A percentile compares a stretch with the other conserved stretches of the same genome.
phyloP scores from a whole-genome alignment of 1,140 invertebrate species.

The Ips nitidus region DNA sequence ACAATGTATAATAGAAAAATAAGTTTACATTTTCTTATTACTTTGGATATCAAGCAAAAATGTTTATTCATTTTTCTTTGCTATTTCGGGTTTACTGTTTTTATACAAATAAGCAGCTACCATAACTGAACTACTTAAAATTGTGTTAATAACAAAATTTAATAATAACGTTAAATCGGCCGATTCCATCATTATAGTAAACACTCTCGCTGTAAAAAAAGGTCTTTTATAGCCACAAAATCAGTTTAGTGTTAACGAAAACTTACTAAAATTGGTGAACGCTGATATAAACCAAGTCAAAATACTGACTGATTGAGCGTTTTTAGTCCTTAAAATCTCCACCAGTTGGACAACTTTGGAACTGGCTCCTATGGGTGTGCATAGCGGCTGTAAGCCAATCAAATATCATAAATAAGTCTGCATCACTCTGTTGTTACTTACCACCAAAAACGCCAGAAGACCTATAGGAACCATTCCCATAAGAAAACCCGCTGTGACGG shows the following conservation, averaged over 20 bases:
- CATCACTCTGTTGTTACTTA: constrained; percentile 54
- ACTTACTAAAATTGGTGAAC: constrained; percentile 68
- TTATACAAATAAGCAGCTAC: constrained; percentile 60
- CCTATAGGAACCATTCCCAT: constrained; percentile 58
- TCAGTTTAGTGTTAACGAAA: background rate
- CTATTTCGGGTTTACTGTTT: constrained; percentile 17
- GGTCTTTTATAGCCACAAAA: constrained; percentile 6
- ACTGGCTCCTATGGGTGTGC: constrained; percentile 68
- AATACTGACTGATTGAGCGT: constrained; percentile 65
- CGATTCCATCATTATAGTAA: constrained; percentile 67
- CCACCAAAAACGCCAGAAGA: constrained; percentile 61
- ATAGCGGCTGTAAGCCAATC: constrained; percentile 60
- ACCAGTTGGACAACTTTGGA: constrained; percentile 68
- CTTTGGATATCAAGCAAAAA: no score
- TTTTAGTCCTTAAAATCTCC: constrained; percentile 62
- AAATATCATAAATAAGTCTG: background rate
- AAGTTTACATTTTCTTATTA: no score
- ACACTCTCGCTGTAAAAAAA: constrained; percentile 62
- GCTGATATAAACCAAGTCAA: constrained; percentile 71
- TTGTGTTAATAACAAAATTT: constrained; percentile 65
- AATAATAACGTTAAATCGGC: constrained; percentile 63
- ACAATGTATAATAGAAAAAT: no score
- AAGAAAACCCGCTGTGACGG: constrained; percentile 54
- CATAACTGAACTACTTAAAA: constrained; percentile 62
- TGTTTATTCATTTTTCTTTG: constrained; percentile 32